Conservation (phyloP, 2,113 vertebrate species). For the Gobio gobio region DNA sequence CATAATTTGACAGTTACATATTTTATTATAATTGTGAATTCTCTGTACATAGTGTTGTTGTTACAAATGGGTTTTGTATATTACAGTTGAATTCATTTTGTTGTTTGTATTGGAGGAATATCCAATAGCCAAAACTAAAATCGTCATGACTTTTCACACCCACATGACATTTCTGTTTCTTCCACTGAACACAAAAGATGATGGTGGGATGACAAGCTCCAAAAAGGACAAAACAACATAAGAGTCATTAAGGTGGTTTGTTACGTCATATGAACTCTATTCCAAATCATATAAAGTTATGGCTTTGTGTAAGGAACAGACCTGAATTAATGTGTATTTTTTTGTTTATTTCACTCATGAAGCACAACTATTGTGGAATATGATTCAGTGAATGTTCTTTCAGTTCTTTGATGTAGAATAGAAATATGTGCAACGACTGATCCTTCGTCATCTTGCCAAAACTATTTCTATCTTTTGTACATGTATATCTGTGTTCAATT, state of each 20-base stretch:
- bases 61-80: neutral
- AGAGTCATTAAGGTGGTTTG: neutral
- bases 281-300: neutral
- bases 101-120: neutral
- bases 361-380: neutral
- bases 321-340: neutral
- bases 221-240: neutral
- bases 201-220: neutral
- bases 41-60: neutral
- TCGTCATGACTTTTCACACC: neutral
- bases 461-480: neutral
- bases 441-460: neutral
- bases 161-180: neutral
- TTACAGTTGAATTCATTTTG: neutral
- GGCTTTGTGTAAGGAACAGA: neutral
- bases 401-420: neutral
- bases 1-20: neutral
- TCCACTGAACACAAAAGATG: neutral
- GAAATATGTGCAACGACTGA: neutral
- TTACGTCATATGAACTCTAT: neutral
- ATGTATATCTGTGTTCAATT: neutral
- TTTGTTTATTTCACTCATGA: neutral
- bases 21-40: neutral
- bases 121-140: neutral
- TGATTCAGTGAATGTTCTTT: neutral